These are phyloP conservation scores for Catostylus mosaicus DNA, from an alignment of 30 jellyfish, hydroid and myxozoan genomes.

Conservation along the genomic window DNA sequence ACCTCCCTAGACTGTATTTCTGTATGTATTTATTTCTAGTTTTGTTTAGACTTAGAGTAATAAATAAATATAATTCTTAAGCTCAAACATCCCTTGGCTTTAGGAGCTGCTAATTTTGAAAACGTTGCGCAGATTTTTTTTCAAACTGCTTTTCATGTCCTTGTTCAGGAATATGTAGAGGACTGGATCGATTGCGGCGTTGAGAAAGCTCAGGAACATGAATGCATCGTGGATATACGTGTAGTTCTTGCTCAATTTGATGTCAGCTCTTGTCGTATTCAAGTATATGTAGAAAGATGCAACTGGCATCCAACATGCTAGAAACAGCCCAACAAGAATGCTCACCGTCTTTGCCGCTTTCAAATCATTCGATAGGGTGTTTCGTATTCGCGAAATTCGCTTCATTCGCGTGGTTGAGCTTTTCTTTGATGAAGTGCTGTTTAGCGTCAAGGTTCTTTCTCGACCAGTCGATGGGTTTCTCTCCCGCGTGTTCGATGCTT, in stretches of 20 bases:
- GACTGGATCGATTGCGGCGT: slow-evolving; percentile 77
- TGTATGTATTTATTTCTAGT: no score
- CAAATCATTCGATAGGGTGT: slow-evolving; percentile 57
- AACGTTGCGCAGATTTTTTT: slow-evolving; percentile 23
- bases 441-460: slow-evolving; percentile 6
- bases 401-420: slow-evolving; percentile 19
- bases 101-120: not conserved
- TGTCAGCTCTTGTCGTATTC: slow-evolving; percentile 55
- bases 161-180: slow-evolving; percentile 60
- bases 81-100: no score
- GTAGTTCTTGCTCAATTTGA: slow-evolving; percentile 18
- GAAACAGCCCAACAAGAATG: slow-evolving; percentile 83
- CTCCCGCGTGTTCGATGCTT: slow-evolving; percentile 3
- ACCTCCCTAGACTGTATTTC: no score
- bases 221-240: slow-evolving; percentile 72
- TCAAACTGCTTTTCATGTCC: slow-evolving; percentile 59
- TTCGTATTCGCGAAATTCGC: slow-evolving; percentile 40
- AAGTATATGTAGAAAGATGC: slow-evolving; percentile 78
- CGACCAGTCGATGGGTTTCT: not conserved
- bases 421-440: slow-evolving; percentile 25
- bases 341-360: slow-evolving; percentile 89
- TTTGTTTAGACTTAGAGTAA: no score
- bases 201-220: slow-evolving; percentile 62
- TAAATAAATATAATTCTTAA: no score
- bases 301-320: slow-evolving; percentile 85